phyloP scores from a whole-genome alignment of 2,113 vertebrate genomes.

The Gadus chalcogrammus region DNA sequence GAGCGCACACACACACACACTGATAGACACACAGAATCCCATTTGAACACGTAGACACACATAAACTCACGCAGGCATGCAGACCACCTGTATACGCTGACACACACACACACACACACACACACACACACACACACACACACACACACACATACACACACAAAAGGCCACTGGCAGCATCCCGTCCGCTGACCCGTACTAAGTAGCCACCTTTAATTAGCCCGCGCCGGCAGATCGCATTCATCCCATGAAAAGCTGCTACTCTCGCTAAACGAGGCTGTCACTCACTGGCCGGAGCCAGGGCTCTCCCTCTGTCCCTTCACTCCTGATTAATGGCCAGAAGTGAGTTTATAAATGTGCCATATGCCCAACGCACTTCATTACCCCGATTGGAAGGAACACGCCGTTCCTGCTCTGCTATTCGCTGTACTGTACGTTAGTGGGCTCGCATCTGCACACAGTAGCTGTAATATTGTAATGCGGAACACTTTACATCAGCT shows the following conservation, averaged over 20 bases:
- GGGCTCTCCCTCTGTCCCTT: constrained; percentile 65
- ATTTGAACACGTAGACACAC: background rate
- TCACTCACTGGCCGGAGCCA: constrained; percentile 70
- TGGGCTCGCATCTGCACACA: constrained; percentile 59
- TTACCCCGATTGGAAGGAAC: constrained; percentile 68
- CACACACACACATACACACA: background rate
- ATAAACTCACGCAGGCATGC: too few species aligned
- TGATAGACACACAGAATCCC: too few species aligned
- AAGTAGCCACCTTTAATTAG: constrained; percentile 63
- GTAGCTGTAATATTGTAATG: constrained; percentile 66
- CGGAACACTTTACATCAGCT: constrained; percentile 72
- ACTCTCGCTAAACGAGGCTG: constrained; percentile 72
- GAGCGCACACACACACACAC: too few species aligned
- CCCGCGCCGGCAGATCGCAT: constrained; percentile 50
- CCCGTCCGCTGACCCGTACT: background rate
- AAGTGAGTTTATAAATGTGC: constrained; percentile 76
- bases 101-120: background rate
- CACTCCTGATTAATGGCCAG: constrained; percentile 74
- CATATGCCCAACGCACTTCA: constrained; percentile 75
- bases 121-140: constrained; percentile 5
- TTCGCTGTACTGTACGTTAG: constrained; percentile 57
- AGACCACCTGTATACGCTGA: too few species aligned
- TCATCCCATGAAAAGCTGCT: constrained; percentile 59
- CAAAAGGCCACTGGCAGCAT: background rate
- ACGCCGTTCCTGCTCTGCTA: constrained; percentile 55